phyloP scores from a whole-genome alignment of 92 coral and sea anemone species.

The Metridium senile region DNA sequence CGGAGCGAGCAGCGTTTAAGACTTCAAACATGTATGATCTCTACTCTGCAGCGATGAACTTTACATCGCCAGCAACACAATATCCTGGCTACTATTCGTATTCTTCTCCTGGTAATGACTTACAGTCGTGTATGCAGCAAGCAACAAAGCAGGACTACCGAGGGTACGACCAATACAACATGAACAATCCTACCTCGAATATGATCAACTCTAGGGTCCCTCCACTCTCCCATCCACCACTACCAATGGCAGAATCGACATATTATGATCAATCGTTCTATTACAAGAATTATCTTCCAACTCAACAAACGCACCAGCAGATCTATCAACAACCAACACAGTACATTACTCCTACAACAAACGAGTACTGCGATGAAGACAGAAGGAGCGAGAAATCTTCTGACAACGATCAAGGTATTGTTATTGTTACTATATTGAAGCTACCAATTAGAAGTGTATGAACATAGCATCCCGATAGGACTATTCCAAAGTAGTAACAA shows the following conservation, averaged over 20 bases:
- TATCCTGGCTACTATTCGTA: conserved; percentile 19
- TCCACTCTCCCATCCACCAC: conserved; percentile 49
- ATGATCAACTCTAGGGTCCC: conserved; percentile 26
- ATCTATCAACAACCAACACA: neutral
- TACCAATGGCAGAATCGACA: neutral
- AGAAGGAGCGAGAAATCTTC: conserved; percentile 41
- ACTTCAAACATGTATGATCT: conserved; percentile 69
- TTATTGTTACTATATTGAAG: neutral
- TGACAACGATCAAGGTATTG: conserved; percentile 36
- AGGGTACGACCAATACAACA: conserved; percentile 20
- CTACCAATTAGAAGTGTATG: neutral
- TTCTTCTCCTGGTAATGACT: conserved; percentile 1
- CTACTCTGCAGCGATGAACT: conserved; percentile 60
- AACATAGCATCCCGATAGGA: neutral
- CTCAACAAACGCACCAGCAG: neutral
- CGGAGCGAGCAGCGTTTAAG: conserved; percentile 9
- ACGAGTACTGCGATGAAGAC: conserved; percentile 29
- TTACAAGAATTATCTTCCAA: neutral
- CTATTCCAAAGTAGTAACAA: neutral
- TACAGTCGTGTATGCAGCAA: conserved; percentile 38
- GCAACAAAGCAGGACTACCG: conserved; percentile 11
- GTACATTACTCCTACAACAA: conserved; percentile 4
- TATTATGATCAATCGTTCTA: conserved; percentile 17
- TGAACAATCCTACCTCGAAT: conserved; percentile 4
- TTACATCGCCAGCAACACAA: conserved; percentile 28